Evolutionary conservation across 2,888 invertebrate species (phyloP).

Genomic region (Julus scanicus): DNA sequence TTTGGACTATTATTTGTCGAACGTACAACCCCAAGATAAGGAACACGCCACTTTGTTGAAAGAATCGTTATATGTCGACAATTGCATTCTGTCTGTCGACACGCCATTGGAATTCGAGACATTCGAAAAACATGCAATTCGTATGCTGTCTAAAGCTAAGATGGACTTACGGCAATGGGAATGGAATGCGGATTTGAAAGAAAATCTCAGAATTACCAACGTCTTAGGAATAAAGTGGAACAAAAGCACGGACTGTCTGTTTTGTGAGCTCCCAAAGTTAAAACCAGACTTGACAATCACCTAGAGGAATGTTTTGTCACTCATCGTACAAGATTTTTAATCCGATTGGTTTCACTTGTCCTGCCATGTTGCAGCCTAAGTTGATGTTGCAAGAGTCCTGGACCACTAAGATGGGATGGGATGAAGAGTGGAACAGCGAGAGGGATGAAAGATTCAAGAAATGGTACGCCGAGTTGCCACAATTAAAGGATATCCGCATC

Average conservation of each 20-base stretch:
- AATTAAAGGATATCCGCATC: no score
- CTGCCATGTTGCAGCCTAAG: background rate
- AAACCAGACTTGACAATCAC: background rate
- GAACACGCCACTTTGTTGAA: background rate
- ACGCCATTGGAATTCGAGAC: background rate
- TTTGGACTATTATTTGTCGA: background rate
- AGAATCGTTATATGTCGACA: background rate
- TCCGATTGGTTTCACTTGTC: background rate
- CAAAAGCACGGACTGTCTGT: background rate
- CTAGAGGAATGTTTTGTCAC: no score
- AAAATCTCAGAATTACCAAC: background rate
- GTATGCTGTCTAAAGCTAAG: background rate
- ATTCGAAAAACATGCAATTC: background rate
- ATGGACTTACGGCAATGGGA: background rate
- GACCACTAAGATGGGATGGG: slow-evolving; percentile 27
- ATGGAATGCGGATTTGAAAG: background rate
- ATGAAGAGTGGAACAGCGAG: background rate
- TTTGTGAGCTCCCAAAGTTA: background rate
- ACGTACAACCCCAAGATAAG: background rate
- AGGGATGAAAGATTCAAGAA: no score
- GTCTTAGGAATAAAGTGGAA: background rate
- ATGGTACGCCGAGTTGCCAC: no score
- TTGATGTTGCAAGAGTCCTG: slow-evolving; percentile 25
- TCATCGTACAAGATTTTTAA: background rate
- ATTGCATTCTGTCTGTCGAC: background rate